These are phyloP conservation scores for Tortricodes alternella DNA, from an alignment of 2,888 invertebrate species.

Conservation along the genomic window DNA sequence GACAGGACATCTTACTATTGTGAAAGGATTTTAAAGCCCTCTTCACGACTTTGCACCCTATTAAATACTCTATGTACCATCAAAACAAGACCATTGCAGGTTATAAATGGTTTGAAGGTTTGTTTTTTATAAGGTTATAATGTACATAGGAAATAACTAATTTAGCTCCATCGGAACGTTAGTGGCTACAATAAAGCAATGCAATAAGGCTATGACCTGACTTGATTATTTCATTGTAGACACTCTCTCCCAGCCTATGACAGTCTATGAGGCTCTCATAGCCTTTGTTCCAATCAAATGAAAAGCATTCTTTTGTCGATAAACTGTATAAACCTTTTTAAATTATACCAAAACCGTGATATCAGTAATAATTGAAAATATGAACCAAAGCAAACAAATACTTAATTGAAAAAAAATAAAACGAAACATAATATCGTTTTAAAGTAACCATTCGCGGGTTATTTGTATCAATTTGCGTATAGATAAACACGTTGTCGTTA, in stretches of 20 bases:
- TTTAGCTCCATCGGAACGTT: too few species aligned
- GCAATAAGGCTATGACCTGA: too few species aligned
- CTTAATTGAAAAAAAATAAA: conserved; percentile 26
- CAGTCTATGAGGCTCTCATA: too few species aligned
- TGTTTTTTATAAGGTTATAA: not conserved
- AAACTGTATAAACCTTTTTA: too few species aligned
- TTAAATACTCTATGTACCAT: conserved; percentile 46
- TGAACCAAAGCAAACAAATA: not conserved
- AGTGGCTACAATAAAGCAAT: too few species aligned
- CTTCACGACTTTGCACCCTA: conserved; percentile 57
- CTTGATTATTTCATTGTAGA: too few species aligned
- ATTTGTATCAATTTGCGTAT: conserved; percentile 57
- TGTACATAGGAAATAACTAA: not conserved
- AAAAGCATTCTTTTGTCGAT: too few species aligned
- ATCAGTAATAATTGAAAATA: too few species aligned
- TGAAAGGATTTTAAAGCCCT: conserved; percentile 70
- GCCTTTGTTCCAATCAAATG: too few species aligned
- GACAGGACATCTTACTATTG: conserved; percentile 71
- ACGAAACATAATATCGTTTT: conserved; percentile 36
- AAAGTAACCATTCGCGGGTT: conserved; percentile 40
- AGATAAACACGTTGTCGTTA: conserved; percentile 55
- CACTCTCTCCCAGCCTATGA: too few species aligned
- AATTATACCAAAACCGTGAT: too few species aligned
- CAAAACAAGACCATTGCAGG: not conserved
- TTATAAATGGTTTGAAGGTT: not conserved